Percentiles rank a stretch among this genome's conserved stretches.
These are phyloP conservation scores for Polydrusus pterygomalis DNA, from an alignment of 2,888 invertebrate genomes.

Conservation along the genomic window DNA sequence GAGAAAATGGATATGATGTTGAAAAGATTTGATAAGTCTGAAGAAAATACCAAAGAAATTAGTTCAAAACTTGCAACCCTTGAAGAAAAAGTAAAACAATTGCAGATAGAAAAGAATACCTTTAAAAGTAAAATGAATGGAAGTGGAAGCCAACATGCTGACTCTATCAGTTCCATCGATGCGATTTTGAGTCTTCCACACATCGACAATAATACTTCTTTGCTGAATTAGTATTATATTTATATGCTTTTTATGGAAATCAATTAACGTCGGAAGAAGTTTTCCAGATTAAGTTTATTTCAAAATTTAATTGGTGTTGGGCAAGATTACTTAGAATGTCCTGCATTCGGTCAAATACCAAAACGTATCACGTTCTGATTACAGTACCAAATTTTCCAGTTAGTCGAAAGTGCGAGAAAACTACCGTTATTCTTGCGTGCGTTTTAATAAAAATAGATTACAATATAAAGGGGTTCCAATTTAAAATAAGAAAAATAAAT, in stretches of 20 bases:
- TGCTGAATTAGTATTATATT: neutral
- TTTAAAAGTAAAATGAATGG: slow-evolving; percentile 2
- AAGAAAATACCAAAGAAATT: neutral
- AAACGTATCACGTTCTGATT: too few species aligned
- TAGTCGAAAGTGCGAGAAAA: too few species aligned
- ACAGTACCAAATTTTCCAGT: too few species aligned
- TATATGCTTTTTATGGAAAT: too few species aligned
- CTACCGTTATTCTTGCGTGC: too few species aligned
- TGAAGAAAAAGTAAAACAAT: slow-evolving; percentile 20
- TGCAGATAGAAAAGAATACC: slow-evolving; percentile 11
- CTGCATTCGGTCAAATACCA: too few species aligned
- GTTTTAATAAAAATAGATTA: too few species aligned
- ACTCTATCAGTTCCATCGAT: neutral
- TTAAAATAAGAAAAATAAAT: too few species aligned
- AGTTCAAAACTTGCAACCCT: slow-evolving; percentile 2
- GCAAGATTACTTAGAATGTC: too few species aligned
- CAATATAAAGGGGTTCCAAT: too few species aligned
- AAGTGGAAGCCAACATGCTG: neutral
- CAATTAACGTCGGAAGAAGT: neutral
- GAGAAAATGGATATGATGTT: slow-evolving; percentile 40
- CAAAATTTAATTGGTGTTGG: too few species aligned
- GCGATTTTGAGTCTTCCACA: neutral
- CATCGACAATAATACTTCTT: neutral
- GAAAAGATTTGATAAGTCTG: slow-evolving; percentile 32
- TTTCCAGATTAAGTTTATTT: neutral